Evolutionary conservation across 2,797 vertebrate genomes (phyloP), one percentile per base, ranked within the genome.

Genomic region (Cetoscarus ocellatus): DNA sequence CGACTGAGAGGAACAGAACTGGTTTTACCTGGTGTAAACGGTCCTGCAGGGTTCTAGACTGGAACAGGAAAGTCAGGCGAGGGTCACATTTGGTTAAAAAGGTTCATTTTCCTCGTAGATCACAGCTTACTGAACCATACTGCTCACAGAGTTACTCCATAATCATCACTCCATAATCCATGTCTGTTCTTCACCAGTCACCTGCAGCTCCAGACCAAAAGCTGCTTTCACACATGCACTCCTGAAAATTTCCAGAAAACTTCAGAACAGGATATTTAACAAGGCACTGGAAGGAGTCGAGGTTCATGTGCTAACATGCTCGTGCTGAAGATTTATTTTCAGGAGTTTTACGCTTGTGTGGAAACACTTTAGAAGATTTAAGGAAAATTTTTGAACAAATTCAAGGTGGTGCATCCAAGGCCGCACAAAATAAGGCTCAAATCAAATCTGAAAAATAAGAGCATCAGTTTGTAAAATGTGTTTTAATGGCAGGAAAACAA

Each of bases 131-230:
- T 76, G 45, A 57, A 62, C 48, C 3, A 1, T 55, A 45, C 68
- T 82, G 48, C 53, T 79, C 67, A 87, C 80, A 82, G 77, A 85
- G 87, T 82, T 84, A 27, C 27, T 27, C 87, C 79, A 72, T 75
- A 83, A 54, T 80, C 67, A 59, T 73, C 57, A 13, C 72, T 59
- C 17, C 51, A 60, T 68, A 43, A 44, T 44, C 51, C 54, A 36
- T 34, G 35, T 80, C 53, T 79, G 39, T 67, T 49, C 50, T 10
- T 19, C 27, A 17, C 17, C 17, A 10, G 5, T 4, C 38, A 27
- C 7, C 34, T 9, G 10, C 49, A 17, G 18, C 51, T 49, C 7
- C 50, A 12, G 15, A 55, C n/a, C 38, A 55, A 7, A 7, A 39
- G 38, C 38, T 7, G 38, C 9, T 7, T 39, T 39, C 38, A 39